Conservation (phyloP, 2,797 vertebrate genomes). For the Allobates femoralis region DNA sequence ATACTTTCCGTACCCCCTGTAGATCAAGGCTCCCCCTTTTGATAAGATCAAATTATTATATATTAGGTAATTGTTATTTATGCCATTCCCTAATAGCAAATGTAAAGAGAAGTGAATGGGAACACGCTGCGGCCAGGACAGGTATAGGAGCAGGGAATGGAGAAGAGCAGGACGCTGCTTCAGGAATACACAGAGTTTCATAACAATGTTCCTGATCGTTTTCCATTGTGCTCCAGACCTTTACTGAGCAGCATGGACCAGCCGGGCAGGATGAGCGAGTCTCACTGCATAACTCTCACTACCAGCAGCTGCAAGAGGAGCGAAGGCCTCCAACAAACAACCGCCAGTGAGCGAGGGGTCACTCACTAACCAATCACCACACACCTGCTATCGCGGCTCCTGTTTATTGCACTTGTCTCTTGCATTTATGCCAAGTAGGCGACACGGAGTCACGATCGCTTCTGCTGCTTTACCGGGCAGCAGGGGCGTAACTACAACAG, state of each 20-base stretch:
- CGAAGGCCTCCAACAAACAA: neutral
- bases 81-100: too few species aligned
- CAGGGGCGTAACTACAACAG: too few species aligned
- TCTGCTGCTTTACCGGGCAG: too few species aligned
- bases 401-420: neutral
- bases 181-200: neutral
- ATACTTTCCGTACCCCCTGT: too few species aligned
- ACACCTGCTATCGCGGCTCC: neutral
- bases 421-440: neutral
- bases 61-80: too few species aligned
- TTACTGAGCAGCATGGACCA: slow-evolving; percentile 18
- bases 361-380: neutral
- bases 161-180: neutral
- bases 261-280: slow-evolving; percentile 25
- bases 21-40: too few species aligned
- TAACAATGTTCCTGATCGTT: neutral
- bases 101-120: too few species aligned
- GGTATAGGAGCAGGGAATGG: neutral
- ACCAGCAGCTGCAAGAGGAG: neutral
- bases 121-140: too few species aligned
- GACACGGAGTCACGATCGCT: too few species aligned
- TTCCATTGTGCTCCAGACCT: neutral
- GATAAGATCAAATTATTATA: too few species aligned
- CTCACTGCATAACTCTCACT: slow-evolving; percentile 43
- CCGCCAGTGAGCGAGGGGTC: neutral